A percentile compares a stretch with the other conserved stretches of the same genome.
Conservation (phyloP, 2,797 vertebrate species). For the Anguilla anguilla region DNA sequence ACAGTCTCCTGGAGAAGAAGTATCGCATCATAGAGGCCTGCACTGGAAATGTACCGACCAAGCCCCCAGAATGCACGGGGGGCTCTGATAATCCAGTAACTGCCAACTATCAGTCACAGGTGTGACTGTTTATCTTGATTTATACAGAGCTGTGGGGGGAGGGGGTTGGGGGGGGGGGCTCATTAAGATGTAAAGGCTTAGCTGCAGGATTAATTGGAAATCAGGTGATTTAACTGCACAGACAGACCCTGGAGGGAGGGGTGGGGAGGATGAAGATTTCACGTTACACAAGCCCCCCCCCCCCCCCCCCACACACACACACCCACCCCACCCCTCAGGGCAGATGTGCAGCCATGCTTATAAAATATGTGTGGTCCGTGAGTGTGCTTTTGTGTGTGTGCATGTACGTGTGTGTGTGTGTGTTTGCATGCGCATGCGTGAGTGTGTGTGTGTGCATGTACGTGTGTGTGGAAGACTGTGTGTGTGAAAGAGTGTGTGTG, state of each 20-base stretch:
- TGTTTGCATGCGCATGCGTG: background rate
- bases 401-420: background rate
- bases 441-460: background rate
- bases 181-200: slow-evolving; percentile 1
- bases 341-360: background rate
- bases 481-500: background rate
- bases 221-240: slow-evolving; percentile 10
- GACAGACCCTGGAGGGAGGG: background rate
- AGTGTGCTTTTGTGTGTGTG: background rate
- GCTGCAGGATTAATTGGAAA: slow-evolving; percentile 10
- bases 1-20: background rate
- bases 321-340: background rate
- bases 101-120: background rate
- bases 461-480: background rate
- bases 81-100: background rate
- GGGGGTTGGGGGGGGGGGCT: background rate
- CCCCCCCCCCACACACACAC: background rate
- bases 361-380: background rate
- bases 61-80: too few species aligned
- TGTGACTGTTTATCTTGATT: background rate
- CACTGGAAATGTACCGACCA: background rate
- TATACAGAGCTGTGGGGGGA: background rate
- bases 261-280: background rate
- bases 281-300: background rate
- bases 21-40: background rate